Evolutionary conservation across 2,888 invertebrate genomes (phyloP), one percentile per base, ranked within the genome.

Genomic region (Thyatira batis): DNA sequence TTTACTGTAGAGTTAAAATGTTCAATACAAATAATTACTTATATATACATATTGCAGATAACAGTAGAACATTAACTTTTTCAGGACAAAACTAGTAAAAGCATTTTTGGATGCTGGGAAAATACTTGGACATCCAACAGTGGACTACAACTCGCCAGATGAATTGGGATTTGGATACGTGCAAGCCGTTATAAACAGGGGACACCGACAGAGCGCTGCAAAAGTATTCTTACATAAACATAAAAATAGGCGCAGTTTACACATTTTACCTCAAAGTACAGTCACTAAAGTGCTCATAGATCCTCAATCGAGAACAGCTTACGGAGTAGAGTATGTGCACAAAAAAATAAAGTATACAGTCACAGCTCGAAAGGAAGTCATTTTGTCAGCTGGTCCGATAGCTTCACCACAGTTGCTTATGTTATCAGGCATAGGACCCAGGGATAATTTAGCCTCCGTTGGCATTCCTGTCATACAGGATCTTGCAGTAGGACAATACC

Each of bases 351-450:
- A 76, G 27, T 84, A 85, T 58, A 87, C 84, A 9, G 94, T 94
- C 0, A 84, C 79, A 46, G 96, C 95, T 0, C 93, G 92, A 1
- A 96, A 95, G 77, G 97, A 97, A 87, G 95, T 98, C 0, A 96
- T 98, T 52, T 73, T 98, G 13, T 95, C 96, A 11, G 97, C 97
- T 1, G 98, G 98, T 0, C 94, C 97, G 1, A 95, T 98, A 61
- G 97, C 96, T 71, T 96, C 97, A 0, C 97, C 98, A 0, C 98
- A 98, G 81, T 80, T 98, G 2, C 92, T 98, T 9, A 97, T 98
- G 96, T 82, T 98, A 4, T 97, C 97, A 5, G 97, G 97, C 0
- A 75, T 94, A 11, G 94, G 94, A 1, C 94, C 94, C 0, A 84
- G 71, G 55, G 76, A 93, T 45, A 91, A 95, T 67, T 80, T 95